Conservation (phyloP, 1,140 invertebrate genomes). For the Calycopis cecrops region DNA sequence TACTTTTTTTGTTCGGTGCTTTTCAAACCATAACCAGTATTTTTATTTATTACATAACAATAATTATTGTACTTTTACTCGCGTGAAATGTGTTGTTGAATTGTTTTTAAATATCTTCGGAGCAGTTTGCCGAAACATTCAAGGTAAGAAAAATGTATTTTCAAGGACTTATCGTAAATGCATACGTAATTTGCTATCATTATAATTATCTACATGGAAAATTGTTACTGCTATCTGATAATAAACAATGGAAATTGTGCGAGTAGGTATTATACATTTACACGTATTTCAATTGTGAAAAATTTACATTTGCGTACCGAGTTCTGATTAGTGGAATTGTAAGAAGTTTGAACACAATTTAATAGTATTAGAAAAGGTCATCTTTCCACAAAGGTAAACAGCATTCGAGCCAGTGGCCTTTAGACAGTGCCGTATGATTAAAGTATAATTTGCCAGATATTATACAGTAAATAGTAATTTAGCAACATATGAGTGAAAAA, state of each 20-base stretch:
- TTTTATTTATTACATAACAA: slow-evolving; percentile 33
- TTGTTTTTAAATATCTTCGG: slow-evolving; percentile 35
- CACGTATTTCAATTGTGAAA: no score
- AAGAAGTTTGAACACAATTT: no score
- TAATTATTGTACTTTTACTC: slow-evolving; percentile 27
- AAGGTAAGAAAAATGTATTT: slow-evolving; percentile 44
- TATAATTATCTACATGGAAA: slow-evolving; percentile 12
- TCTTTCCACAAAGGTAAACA: no score
- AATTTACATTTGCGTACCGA: no score
- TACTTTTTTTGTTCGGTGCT: slow-evolving; percentile 57
- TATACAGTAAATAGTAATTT: no score
- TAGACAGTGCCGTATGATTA: no score
- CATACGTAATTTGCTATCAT: slow-evolving; percentile 12
- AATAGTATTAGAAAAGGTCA: no score
- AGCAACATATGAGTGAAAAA: no score
- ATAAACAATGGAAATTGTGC: background rate
- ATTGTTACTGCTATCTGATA: slow-evolving; percentile 5
- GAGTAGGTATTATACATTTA: no score
- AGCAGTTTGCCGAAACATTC: slow-evolving; percentile 60
- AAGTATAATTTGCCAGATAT: no score
- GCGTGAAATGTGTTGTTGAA: slow-evolving; percentile 31
- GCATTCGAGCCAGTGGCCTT: no score
- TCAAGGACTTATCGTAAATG: background rate
- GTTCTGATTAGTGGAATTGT: no score
- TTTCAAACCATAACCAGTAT: slow-evolving; percentile 58